Base-by-base conservation (phyloP, 2,888 invertebrate species). In the Micoletzkya japonica region DNA sequence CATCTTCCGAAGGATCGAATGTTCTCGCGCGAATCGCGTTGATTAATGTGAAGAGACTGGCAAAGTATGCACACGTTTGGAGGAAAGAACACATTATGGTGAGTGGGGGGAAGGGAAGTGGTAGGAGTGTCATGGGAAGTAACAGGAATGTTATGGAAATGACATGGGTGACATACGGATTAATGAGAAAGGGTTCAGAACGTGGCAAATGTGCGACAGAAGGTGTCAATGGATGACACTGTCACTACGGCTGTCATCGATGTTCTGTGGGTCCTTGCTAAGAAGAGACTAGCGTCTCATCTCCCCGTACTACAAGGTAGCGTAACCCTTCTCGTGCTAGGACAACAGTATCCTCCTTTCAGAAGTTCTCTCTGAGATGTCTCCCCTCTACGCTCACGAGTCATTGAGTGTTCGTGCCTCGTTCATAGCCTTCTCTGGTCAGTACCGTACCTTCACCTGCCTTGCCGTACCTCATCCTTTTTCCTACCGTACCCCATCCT, bases 1-100 rank as follows among this genome's bases (percentile, higher is more conserved):
- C 58, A 4, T 68, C 68, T 2, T 54, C 64, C 4, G 64, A 72
- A 30, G 59, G 34, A 17, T 59, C 66, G 34, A 32, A 54, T 14
- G 28, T 28, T 24, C 54, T 73, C 32, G 58, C 64, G n/a, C 57
- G 54, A 10, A 37, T 57, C 34, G 64, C 69, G 32, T 63, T 78
- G 28, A 56, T 36, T 10, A 60, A 77, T 60, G 36, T 78, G 32
- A 58, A 52, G 14, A 36, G 68, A 39, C 59, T 79, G 10, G 73
- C 79, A 10, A 70, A 54, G 4, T 74, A 74, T 58, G 64, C 79
- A 3, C 78, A 74, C 57, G 61, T 76, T 3, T 79, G 79, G 79
- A 74, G 67, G 7, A 75, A 73, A n/a, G 72, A 69, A 37, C 78
- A 77, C 70, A 67, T 79, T 14, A 70, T 59, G 60, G 77, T 75